Evolutionary conservation across 2,113 vertebrate genomes (phyloP).

Genomic region (Lucifuga dentata): DNA sequence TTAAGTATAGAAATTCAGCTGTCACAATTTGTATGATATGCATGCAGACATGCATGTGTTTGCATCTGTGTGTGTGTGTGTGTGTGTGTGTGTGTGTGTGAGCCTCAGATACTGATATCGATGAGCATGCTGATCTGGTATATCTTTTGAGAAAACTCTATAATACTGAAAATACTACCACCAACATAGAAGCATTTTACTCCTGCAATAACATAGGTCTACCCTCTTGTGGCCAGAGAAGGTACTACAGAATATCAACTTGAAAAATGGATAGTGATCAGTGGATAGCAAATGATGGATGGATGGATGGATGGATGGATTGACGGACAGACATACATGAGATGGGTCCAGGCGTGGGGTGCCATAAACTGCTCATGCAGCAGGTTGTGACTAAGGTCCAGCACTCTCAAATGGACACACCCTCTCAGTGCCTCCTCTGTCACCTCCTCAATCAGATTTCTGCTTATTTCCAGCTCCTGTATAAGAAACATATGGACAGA

Average conservation of each 20-base stretch:
- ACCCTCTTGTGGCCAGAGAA: constrained; percentile 65
- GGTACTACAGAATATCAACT: constrained; percentile 21
- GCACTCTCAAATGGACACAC: constrained; percentile 67
- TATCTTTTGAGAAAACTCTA: background rate
- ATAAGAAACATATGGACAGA: background rate
- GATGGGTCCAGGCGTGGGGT: constrained; percentile 71
- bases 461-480: constrained; percentile 81
- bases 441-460: constrained; percentile 79
- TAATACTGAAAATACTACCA: background rate
- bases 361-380: constrained; percentile 79
- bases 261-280: background rate
- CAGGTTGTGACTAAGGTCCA: constrained; percentile 84
- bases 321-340: constrained; percentile 70
- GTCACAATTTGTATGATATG: no score
- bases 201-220: constrained; percentile 19
- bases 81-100: background rate
- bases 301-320: constrained; percentile 39
- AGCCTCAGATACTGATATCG: background rate
- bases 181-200: background rate
- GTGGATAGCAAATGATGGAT: constrained; percentile 22
- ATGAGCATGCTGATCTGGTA: no score
- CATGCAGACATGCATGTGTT: background rate
- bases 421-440: constrained; percentile 71
- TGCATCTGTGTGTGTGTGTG: background rate
- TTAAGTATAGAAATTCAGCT: background rate